Conservation (phyloP, 2,113 vertebrate genomes). For the Ctenomys sociabilis region DNA sequence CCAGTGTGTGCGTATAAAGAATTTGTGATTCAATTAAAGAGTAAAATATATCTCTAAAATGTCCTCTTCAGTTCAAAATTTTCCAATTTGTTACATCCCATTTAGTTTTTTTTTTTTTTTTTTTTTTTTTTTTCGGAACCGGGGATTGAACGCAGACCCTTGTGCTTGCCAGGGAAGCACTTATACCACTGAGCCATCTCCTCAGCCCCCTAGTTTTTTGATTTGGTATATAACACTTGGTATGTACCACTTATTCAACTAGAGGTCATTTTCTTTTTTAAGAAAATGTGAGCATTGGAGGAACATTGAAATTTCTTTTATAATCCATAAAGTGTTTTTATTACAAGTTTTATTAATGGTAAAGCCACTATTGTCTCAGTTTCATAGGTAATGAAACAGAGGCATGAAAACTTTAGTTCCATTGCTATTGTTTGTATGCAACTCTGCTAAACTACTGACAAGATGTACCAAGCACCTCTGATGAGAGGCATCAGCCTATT, state of each 20-base stretch:
- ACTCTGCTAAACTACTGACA: neutral
- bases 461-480: neutral
- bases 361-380: neutral
- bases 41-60: neutral
- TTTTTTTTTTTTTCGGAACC: no score
- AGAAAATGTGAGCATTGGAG: neutral
- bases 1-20: neutral
- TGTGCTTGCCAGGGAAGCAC: no score
- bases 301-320: neutral
- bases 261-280: neutral
- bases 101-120: neutral
- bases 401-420: neutral
- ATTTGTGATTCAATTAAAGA: constrained; percentile 30
- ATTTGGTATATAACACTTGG: no score
- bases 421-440: neutral
- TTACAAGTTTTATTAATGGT: neutral
- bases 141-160: no score
- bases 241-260: neutral
- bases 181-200: no score
- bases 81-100: neutral
- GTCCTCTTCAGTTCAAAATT: constrained; percentile 7
- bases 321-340: neutral
- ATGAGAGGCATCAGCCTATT: no score
- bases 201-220: no score
- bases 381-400: constrained; percentile 20